Evolutionary conservation across 2,888 invertebrate genomes (phyloP).

Genomic region (Automeris io): DNA sequence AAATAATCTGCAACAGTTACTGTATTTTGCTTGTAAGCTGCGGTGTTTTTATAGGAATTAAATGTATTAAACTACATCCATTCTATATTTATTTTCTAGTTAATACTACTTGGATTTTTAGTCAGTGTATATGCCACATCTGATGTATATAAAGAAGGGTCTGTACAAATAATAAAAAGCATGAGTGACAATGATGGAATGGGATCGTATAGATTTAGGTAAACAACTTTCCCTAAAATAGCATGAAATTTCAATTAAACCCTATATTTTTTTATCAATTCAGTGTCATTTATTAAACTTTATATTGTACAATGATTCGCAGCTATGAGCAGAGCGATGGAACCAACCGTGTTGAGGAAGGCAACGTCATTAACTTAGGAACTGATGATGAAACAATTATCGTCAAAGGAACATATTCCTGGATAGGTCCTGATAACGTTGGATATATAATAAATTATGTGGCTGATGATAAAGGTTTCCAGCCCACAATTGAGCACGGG

Average conservation of each 20-base stretch:
- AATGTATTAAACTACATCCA: background rate
- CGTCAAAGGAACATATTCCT: slow-evolving; percentile 69
- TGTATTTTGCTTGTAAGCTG: too few relatives aligned
- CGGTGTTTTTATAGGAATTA: background rate
- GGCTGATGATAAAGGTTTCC: slow-evolving; percentile 77
- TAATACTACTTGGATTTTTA: slow-evolving; percentile 58
- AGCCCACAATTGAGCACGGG: slow-evolving; percentile 55
- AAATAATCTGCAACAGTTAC: too few relatives aligned
- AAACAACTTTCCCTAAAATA: slow-evolving; percentile 10
- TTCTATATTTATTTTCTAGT: slow-evolving; percentile 28
- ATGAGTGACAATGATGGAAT: slow-evolving; percentile 57
- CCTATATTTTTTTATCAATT: background rate
- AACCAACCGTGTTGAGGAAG: slow-evolving; percentile 62
- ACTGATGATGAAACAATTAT: slow-evolving; percentile 69
- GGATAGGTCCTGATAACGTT: slow-evolving; percentile 66
- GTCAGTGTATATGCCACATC: slow-evolving; percentile 50
- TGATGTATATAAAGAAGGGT: slow-evolving; percentile 28
- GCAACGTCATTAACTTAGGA: slow-evolving; percentile 67
- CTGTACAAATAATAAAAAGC: slow-evolving; percentile 44
- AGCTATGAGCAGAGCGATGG: slow-evolving; percentile 76
- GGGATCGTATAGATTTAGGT: slow-evolving; percentile 53
- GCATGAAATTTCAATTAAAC: background rate
- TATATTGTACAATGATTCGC: slow-evolving; percentile 15
- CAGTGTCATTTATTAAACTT: background rate
- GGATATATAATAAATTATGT: slow-evolving; percentile 67